phyloP scores from a whole-genome alignment of 2,797 vertebrate species.

The Smutsia temminckii region DNA sequence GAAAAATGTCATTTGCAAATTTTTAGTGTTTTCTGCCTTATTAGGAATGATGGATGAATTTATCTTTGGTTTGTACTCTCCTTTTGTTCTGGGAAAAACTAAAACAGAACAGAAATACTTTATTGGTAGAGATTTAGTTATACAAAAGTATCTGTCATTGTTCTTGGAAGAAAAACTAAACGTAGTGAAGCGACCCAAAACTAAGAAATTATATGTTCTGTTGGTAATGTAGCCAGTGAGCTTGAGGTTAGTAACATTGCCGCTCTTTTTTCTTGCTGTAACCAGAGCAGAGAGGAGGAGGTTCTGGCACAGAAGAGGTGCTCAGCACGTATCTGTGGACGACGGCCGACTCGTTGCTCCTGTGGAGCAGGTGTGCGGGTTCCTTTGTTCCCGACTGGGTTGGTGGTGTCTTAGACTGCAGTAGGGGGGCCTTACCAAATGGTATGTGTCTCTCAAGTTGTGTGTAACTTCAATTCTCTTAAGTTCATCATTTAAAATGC shows the following conservation, averaged over 20 bases:
- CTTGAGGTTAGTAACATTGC: neutral
- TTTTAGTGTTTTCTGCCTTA: neutral
- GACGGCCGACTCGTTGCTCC: neutral
- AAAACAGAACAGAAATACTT: neutral
- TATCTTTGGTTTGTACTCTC: neutral
- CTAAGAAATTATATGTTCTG: neutral
- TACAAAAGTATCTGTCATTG: neutral
- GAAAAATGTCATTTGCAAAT: neutral
- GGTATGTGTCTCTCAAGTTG: neutral
- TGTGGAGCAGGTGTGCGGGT: neutral
- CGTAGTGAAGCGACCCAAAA: neutral
- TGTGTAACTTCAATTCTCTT: neutral
- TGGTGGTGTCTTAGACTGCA: neutral
- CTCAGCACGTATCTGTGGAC: rapidly evolving
- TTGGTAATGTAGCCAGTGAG: neutral
- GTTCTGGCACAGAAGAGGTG: rapidly evolving
- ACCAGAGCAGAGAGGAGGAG: neutral
- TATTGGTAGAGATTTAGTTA: neutral
- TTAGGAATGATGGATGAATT: neutral
- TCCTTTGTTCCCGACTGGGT: neutral
- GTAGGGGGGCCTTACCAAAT: neutral
- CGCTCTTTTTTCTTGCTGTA: neutral
- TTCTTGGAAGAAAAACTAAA: neutral
- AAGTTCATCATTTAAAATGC: neutral
- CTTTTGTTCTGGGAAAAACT: neutral